Evolutionary conservation across 2,113 vertebrate genomes (phyloP).

Genomic region (Pelvicachromis taeniatus): DNA sequence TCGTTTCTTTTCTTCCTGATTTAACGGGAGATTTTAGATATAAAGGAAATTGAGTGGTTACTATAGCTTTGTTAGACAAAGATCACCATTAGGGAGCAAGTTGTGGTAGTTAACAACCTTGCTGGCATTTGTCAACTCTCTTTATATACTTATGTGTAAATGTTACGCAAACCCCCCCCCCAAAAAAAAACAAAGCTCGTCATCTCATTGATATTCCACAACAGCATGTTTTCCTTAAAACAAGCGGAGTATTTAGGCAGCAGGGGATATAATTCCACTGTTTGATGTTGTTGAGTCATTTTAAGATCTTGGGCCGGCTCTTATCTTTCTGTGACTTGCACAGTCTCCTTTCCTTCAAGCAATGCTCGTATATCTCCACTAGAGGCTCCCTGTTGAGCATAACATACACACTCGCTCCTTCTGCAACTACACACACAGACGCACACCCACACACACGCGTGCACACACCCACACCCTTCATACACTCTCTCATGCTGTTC

Average conservation of each 20-base stretch:
- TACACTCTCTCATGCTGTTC: conserved; percentile 12
- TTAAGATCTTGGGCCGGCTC: neutral
- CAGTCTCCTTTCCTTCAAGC: neutral
- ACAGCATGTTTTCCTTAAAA: neutral
- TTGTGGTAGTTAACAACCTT: neutral
- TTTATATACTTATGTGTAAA: neutral
- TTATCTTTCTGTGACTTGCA: neutral
- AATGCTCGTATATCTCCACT: conserved; percentile 34
- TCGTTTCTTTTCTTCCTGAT: neutral
- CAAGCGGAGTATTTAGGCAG: neutral
- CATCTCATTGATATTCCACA: neutral
- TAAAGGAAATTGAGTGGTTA: neutral
- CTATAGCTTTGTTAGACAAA: neutral
- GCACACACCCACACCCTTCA: conserved; percentile 2
- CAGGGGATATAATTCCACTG: neutral
- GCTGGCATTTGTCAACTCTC: neutral
- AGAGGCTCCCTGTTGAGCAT: conserved; percentile 42
- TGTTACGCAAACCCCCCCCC: neutral
- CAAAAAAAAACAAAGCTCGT: neutral
- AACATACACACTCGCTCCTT: neutral
- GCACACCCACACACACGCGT: neutral
- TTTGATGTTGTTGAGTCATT: conserved; percentile 15
- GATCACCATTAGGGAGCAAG: neutral
- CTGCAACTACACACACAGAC: neutral
- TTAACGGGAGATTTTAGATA: neutral